Evolutionary conservation across 2,797 vertebrate genomes (phyloP).

Genomic region (Fratercula arctica): DNA sequence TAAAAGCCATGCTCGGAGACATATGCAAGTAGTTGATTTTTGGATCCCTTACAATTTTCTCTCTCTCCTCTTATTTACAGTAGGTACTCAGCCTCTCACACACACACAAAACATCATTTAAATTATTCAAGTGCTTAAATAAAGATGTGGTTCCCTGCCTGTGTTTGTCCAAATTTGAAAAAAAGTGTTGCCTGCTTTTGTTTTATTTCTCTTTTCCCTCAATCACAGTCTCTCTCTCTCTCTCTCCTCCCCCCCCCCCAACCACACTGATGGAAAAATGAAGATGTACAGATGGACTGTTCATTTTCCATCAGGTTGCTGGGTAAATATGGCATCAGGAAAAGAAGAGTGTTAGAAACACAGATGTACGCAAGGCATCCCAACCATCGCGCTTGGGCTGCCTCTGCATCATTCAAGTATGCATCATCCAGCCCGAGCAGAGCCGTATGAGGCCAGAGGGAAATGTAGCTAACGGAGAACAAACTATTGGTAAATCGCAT

Average conservation of each 20-base stretch:
- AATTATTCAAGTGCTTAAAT: slow-evolving; percentile 14
- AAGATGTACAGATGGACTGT: neutral
- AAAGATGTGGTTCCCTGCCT: neutral
- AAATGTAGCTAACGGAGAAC: slow-evolving; percentile 34
- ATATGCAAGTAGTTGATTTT: slow-evolving; percentile 35
- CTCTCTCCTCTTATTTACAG: neutral
- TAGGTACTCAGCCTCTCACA: neutral
- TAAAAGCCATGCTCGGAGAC: neutral
- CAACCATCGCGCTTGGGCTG: slow-evolving; percentile 30
- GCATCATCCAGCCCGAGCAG: slow-evolving; percentile 32
- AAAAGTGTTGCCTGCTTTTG: neutral
- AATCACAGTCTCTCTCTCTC: neutral
- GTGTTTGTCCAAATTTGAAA: neutral
- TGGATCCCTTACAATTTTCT: slow-evolving; percentile 25
- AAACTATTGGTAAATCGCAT: slow-evolving; percentile 63
- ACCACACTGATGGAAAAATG: neutral
- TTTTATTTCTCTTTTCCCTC: neutral
- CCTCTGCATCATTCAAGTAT: slow-evolving; percentile 51
- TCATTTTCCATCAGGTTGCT: slow-evolving; percentile 26
- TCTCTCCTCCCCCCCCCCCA: neutral
- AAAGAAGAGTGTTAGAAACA: slow-evolving; percentile 45
- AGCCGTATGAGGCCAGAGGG: slow-evolving; percentile 52
- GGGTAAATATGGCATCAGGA: slow-evolving; percentile 31
- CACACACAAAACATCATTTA: neutral
- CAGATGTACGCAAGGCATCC: neutral